Conservation (phyloP, 2,113 vertebrate genomes). For the Coregonus clupeaformis region DNA sequence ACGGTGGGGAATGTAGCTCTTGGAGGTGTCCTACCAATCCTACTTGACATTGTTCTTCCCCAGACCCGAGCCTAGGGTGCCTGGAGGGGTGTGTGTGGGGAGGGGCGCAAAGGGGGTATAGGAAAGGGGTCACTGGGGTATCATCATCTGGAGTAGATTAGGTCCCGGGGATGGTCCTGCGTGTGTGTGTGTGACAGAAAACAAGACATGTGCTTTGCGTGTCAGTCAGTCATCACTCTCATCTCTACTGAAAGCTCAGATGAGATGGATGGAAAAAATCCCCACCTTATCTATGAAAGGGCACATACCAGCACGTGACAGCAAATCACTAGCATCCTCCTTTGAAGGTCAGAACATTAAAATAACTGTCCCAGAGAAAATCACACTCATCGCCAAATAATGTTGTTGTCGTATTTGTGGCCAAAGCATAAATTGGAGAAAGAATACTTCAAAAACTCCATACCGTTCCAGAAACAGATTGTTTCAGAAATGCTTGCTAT, state of each 20-base stretch:
- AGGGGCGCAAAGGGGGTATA: not conserved
- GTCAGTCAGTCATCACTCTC: not conserved
- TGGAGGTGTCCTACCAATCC: not conserved
- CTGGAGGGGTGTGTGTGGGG: not conserved
- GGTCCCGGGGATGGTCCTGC: not conserved
- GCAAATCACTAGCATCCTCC: not conserved
- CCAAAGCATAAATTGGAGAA: no score
- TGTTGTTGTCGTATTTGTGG: no score
- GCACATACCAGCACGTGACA: conserved; percentile 6
- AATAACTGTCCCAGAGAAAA: no score
- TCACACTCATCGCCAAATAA: no score
- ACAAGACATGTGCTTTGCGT: not conserved
- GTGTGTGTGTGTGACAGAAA: not conserved
- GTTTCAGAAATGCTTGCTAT: no score
- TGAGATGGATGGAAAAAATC: not conserved
- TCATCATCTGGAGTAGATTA: conserved; percentile 21
- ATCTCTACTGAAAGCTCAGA: not conserved
- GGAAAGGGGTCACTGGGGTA: not conserved
- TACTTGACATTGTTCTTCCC: not conserved
- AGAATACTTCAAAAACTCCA: no score
- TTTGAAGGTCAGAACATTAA: not conserved
- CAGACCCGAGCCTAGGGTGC: not conserved
- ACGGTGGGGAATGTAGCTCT: not conserved
- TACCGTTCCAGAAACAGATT: no score
- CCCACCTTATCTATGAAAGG: not conserved